phyloP scores from a whole-genome alignment of 2,888 invertebrate species.

The Cephus pulcher region DNA sequence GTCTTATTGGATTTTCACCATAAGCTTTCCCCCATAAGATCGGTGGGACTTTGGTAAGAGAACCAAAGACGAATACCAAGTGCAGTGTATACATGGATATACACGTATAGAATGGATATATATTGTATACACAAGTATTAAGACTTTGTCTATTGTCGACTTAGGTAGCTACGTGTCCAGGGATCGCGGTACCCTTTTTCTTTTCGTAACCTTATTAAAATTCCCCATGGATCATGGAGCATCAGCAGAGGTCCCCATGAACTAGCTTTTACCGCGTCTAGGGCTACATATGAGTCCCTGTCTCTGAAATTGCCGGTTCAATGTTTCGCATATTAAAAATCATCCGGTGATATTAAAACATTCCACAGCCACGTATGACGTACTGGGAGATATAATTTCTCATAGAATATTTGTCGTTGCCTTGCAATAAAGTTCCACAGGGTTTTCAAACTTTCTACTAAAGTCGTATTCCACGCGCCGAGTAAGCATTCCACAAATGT shows the following conservation, averaged over 20 bases:
- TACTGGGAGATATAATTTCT: too few species aligned
- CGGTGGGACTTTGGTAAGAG: not conserved
- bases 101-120: not conserved
- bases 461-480: too few species aligned
- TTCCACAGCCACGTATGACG: slow-evolving; percentile 25
- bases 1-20: slow-evolving; percentile 51
- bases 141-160: not conserved
- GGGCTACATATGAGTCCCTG: slow-evolving; percentile 12
- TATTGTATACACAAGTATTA: not conserved
- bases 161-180: not conserved
- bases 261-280: not conserved
- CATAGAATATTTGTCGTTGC: too few species aligned
- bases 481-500: too few species aligned
- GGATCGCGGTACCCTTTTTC: not conserved
- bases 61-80: not conserved
- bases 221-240: slow-evolving; percentile 33
- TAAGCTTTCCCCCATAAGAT: not conserved
- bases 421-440: too few species aligned
- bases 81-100: not conserved
- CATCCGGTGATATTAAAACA: slow-evolving; percentile 42
- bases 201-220: slow-evolving; percentile 29
- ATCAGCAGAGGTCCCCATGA: slow-evolving; percentile 17
- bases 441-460: too few species aligned
- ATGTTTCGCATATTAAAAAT: slow-evolving; percentile 42
- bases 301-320: slow-evolving; percentile 19